Evolutionary conservation across 2,888 invertebrate genomes (phyloP).

Genomic region (Plebejus anna): DNA sequence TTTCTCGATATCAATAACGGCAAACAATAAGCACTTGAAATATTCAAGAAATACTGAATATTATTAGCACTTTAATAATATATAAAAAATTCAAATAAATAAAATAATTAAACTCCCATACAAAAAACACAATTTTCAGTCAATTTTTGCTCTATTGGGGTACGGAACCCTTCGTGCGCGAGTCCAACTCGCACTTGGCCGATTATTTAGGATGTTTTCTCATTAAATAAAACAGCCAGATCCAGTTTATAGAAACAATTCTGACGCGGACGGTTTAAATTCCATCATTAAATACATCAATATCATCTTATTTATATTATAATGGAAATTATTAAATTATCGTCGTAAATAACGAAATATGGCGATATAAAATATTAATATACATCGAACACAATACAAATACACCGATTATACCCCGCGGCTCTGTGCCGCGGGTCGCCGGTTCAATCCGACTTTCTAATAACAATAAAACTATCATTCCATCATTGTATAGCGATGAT

Average conservation of each 20-base stretch:
- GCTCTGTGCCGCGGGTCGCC: neutral
- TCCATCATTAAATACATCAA: neutral
- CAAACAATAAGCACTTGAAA: too few relatives aligned
- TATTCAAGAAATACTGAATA: too few relatives aligned
- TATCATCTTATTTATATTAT: neutral
- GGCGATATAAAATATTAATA: neutral
- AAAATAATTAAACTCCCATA: too few relatives aligned
- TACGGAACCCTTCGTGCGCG: too few relatives aligned
- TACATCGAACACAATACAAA: constrained; percentile 13
- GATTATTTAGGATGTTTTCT: too few relatives aligned
- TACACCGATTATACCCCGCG: neutral
- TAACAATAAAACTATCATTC: neutral
- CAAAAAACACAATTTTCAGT: too few relatives aligned
- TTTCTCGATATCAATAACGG: too few relatives aligned
- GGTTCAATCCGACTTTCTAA: constrained; percentile 4
- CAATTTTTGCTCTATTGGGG: too few relatives aligned
- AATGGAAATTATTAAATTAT: constrained; percentile 9
- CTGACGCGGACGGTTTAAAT: neutral
- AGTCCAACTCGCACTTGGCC: too few relatives aligned
- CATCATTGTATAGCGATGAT: neutral
- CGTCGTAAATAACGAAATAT: constrained; percentile 15
- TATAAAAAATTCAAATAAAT: too few relatives aligned
- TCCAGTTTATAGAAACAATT: neutral
- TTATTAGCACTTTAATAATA: too few relatives aligned
- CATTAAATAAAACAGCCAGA: neutral